Conservation (phyloP, 2,888 invertebrate genomes). For the Lasioglossum zephyrum region DNA sequence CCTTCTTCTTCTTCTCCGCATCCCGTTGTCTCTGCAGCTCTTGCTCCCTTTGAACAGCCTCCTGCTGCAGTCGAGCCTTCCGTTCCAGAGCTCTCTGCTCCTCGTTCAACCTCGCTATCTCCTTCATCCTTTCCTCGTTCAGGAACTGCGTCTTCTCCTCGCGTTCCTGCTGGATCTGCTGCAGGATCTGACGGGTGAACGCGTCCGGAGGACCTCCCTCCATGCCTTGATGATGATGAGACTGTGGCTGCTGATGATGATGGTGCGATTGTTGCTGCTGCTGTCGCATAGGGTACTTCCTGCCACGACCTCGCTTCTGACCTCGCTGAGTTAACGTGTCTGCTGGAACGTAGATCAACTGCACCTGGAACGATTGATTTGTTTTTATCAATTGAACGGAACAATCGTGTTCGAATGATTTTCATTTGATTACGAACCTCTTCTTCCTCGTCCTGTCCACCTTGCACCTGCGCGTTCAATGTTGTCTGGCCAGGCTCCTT, state of each 20-base stretch:
- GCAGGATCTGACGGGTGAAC: conserved; percentile 77
- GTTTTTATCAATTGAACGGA: neutral
- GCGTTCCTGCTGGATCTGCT: conserved; percentile 78
- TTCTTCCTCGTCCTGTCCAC: conserved; percentile 70
- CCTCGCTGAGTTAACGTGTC: conserved; percentile 88
- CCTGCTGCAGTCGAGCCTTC: conserved; percentile 75
- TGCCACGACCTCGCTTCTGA: conserved; percentile 78
- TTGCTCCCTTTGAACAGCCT: conserved; percentile 72
- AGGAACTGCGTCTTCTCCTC: conserved; percentile 77
- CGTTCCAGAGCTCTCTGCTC: conserved; percentile 79
- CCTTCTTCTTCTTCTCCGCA: conserved; percentile 78
- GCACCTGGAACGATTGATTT: conserved; percentile 85
- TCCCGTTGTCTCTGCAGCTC: conserved; percentile 78
- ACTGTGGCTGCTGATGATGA: conserved; percentile 58
- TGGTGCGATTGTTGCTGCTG: conserved; percentile 62
- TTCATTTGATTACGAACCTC: conserved; percentile 66
- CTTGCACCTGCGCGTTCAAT: conserved; percentile 55
- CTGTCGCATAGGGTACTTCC: conserved; percentile 66
- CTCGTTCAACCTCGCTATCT: conserved; percentile 76
- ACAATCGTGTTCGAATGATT: no score
- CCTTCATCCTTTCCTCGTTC: conserved; percentile 78
- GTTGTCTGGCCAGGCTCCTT: conserved; percentile 57
- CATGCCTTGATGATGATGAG: conserved; percentile 50
- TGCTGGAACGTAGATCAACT: conserved; percentile 92
- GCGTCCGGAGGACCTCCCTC: conserved; percentile 67